Evolutionary conservation across 1,140 invertebrate species (phyloP), one percentile per base, ranked within the genome.

Genomic region (Formica selysi): DNA sequence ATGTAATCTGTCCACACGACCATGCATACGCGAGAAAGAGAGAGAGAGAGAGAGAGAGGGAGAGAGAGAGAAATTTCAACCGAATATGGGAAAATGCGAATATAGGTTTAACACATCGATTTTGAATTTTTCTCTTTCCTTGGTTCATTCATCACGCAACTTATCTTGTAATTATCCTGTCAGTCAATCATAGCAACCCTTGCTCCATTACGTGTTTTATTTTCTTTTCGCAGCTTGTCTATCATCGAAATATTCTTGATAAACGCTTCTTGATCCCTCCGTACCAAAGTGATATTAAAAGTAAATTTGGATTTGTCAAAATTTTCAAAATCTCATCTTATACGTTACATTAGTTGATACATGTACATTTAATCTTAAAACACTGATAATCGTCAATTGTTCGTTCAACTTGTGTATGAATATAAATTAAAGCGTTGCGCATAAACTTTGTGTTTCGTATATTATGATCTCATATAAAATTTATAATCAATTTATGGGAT

Each of bases 121-220:
- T 61, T 73, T 38, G 78, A 73, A 83, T 73, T 54, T 73, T 73
- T 48, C 22, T 73, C 41, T 44, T 73, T 32, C 3, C 13, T 51
- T 38, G 29, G 38, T 32, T 57, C 41, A 67, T 41, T 44, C 36
- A 62, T 76, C 64, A 32, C 36, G 38, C 29, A 22, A 8, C 68
- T 88, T 83, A 85, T 78, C 68, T 71, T 36, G 54, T 88, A 88
- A 88, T 88, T 70, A 83, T 62, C 8, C 70, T 38, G 87, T 88
- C 87, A 36, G 87, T 88, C 87, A 76, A 71, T 84, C 44, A 61
- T 83, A 73, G 19, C 79, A 32, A 51, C 54, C n/a, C 11, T 19
- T 65, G 16, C 13, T n/a, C 36, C 36, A 29, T 80, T 80, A 80
- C 26, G 22, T 83, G 48, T 70, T 68, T 29, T 48, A 57, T 61